Base-by-base conservation (phyloP, 2,888 invertebrate species). In the Xylocampa areola region DNA sequence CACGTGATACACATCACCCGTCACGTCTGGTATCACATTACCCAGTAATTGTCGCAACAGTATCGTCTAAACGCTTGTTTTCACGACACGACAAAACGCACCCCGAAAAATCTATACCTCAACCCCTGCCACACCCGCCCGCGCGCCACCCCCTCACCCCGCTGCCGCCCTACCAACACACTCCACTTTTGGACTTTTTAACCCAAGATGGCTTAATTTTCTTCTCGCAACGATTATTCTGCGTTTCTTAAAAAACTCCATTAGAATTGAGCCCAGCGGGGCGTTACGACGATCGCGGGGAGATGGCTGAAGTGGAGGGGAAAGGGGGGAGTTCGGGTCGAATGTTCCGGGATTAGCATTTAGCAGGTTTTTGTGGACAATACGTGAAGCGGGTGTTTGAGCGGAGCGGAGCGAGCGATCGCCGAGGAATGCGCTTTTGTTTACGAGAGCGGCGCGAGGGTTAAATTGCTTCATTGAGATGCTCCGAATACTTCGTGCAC, bases 171-270 rank as follows among this genome's bases (percentile, higher is more conserved):
- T 59, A 63, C 66, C 76, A 51, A 59, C 65, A 67, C 82, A 78
- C 86, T 82, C 81, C 80, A 82, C 78, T 87, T 87, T 88, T 87
- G 87, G 87, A 89, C 88, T 88, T 89, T 91, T 91, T 89, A 89
- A 87, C 86, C 88, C 87, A 86, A 91, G 91, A 91, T 89, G 91
- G 87, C 91, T 91, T 90, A 89, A 92, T 92, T 91, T 90, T 85
- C 88, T 87, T 83, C 84, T 83, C 81, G 75, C 81, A 76, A 78
- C 84, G 81, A 87, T 85, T 84, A 85, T 86, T 85, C 73, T 81
- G 71, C 81, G 80, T 85, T 87, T 85, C 87, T 88, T 86, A 71
- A 82, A 86, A 88, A 88, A 85, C 85, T 85, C 87, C 86, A 87
- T 90, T 89, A 89, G 84, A 80, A 85, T 79, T 76, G 83, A 73